Percentiles rank a stretch among this genome's conserved stretches.
Conservation (phyloP, 2,113 vertebrate genomes). For the Uria lomvia region DNA sequence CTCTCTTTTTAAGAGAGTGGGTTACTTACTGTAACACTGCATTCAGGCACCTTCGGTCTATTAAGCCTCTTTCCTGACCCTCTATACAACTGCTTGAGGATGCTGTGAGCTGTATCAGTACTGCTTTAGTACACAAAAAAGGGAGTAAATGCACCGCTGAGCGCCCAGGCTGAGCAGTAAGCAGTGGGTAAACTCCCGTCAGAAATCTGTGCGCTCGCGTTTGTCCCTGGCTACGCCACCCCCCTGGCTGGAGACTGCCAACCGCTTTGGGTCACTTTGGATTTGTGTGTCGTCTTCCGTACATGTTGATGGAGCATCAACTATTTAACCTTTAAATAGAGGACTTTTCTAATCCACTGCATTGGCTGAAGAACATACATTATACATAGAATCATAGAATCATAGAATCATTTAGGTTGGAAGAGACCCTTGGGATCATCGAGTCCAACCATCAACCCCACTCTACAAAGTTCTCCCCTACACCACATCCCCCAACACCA, state of each 20-base stretch:
- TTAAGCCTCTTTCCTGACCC: slow-evolving; percentile 43
- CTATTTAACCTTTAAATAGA: not conserved
- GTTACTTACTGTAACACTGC: slow-evolving; percentile 26
- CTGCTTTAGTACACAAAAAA: slow-evolving; percentile 36
- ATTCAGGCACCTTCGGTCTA: slow-evolving; percentile 49
- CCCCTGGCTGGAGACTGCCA: slow-evolving; percentile 1
- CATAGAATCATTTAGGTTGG: too few relatives aligned
- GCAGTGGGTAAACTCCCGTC: slow-evolving; percentile 17
- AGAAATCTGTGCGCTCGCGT: not conserved
- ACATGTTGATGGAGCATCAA: not conserved
- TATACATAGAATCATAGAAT: too few relatives aligned
- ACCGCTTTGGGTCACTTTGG: not conserved
- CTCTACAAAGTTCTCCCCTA: too few relatives aligned
- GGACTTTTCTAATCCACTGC: not conserved
- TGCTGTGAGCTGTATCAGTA: slow-evolving; percentile 45
- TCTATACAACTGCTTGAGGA: slow-evolving; percentile 16
- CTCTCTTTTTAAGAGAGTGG: slow-evolving; percentile 12
- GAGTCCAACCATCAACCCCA: too few relatives aligned
- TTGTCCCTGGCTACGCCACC: not conserved
- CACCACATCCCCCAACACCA: too few relatives aligned
- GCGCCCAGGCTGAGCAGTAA: slow-evolving; percentile 33
- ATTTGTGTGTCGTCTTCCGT: not conserved
- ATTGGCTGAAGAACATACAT: not conserved
- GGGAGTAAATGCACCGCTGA: slow-evolving; percentile 24
- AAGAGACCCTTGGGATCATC: too few relatives aligned